Percentiles rank a stretch among this genome's conserved stretches.
Conservation (phyloP, 2,797 vertebrate genomes). For the Lutjanus argentimaculatus region DNA sequence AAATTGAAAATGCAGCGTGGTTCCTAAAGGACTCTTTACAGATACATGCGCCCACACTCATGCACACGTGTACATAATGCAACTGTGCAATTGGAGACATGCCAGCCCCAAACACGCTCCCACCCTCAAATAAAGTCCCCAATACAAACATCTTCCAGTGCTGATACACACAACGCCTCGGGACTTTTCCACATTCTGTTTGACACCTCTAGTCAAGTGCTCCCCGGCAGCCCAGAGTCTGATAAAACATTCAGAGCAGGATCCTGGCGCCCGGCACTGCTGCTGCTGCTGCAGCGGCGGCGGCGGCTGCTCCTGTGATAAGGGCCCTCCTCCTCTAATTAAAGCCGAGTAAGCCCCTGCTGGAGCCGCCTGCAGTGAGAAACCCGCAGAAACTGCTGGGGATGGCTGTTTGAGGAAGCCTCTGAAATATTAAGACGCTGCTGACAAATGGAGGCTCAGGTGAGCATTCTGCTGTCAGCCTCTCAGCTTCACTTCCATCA, state of each 20-base stretch:
- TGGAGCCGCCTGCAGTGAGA: constrained; percentile 66
- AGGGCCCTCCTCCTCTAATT: constrained; percentile 72
- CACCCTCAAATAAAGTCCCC: constrained; percentile 31
- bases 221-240: constrained; percentile 79
- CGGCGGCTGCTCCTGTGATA: constrained; percentile 64
- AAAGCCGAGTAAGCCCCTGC: constrained; percentile 66
- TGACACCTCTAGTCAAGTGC: constrained; percentile 82
- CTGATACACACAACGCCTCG: constrained; percentile 53
- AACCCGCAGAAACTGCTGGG: constrained; percentile 55
- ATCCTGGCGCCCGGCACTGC: constrained; percentile 68
- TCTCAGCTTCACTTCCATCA: constrained; percentile 65
- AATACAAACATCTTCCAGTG: constrained; percentile 62
- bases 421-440: constrained; percentile 83
- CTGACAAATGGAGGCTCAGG: constrained; percentile 76
- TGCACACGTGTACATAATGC: constrained; percentile 35
- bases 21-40: constrained; percentile 12
- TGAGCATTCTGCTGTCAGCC: constrained; percentile 76
- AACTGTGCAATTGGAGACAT: constrained; percentile 28
- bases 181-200: constrained; percentile 86
- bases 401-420: constrained; percentile 68
- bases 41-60: constrained; percentile 24
- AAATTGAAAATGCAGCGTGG: constrained; percentile 36
- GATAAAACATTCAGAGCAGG: constrained; percentile 91
- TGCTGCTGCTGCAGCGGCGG: constrained; percentile 54
- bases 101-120: constrained; percentile 15